Conservation (phyloP, 2,888 invertebrate species). For the Pachliopta kotzebuea region DNA sequence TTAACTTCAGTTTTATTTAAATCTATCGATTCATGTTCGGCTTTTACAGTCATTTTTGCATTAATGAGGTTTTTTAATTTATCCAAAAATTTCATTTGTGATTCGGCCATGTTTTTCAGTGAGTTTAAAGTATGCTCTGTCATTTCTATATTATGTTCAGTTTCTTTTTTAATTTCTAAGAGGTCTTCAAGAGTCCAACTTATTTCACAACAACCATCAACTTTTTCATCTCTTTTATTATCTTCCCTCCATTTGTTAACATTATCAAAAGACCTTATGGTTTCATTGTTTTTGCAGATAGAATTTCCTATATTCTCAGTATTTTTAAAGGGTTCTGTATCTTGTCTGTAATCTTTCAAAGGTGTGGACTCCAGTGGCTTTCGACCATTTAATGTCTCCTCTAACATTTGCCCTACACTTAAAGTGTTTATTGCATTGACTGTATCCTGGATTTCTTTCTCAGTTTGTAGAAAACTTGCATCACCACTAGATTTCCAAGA, state of each 20-base stretch:
- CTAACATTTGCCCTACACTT: slow-evolving; percentile 45
- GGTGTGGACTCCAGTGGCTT: slow-evolving; percentile 65
- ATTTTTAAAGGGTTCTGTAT: slow-evolving; percentile 57
- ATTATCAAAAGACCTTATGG: slow-evolving; percentile 64
- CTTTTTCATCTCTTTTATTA: slow-evolving; percentile 57
- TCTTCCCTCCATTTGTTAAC: slow-evolving; percentile 40
- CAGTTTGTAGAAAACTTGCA: slow-evolving; percentile 63
- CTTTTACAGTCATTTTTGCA: slow-evolving; percentile 2
- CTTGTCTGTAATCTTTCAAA: slow-evolving; percentile 61
- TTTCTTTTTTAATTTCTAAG: slow-evolving; percentile 51
- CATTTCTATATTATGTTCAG: slow-evolving; percentile 50
- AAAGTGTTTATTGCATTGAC: slow-evolving; percentile 48
- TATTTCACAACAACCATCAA: slow-evolving; percentile 40
- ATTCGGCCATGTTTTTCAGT: slow-evolving; percentile 50
- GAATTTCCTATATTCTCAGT: slow-evolving; percentile 53
- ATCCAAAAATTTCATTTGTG: slow-evolving; percentile 52
- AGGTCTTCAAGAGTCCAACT: slow-evolving; percentile 51
- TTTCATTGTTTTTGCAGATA: slow-evolving; percentile 48
- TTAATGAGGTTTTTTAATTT: slow-evolving; percentile 50
- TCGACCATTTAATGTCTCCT: slow-evolving; percentile 51
- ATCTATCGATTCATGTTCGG: slow-evolving; percentile 45
- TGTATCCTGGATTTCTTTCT: slow-evolving; percentile 59
- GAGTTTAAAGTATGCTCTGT: slow-evolving; percentile 51
- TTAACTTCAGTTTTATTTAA: slow-evolving; percentile 37
- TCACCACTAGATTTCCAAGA: slow-evolving; percentile 65